These are phyloP conservation scores for Syrmaticus mikado DNA, from an alignment of 2,113 vertebrate genomes.

Conservation along the genomic window DNA sequence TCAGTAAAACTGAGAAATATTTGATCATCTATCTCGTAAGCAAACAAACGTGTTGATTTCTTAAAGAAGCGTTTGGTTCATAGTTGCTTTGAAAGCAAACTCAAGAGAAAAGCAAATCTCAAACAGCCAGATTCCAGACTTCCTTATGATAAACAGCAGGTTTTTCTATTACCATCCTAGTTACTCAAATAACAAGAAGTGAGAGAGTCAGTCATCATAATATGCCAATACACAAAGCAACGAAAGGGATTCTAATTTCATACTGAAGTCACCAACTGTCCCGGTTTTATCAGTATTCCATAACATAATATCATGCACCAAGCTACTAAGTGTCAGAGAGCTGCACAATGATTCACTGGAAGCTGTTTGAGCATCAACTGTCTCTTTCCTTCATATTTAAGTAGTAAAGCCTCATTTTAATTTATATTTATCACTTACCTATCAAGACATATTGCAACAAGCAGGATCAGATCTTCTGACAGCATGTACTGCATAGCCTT, in stretches of 20 bases:
- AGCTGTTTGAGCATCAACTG: neutral
- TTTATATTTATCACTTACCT: neutral
- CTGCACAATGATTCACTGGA: neutral
- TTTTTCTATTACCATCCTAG: neutral
- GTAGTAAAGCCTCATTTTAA: neutral
- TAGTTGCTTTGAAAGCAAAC: neutral
- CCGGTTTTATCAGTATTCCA: too few relatives aligned
- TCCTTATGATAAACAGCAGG: neutral
- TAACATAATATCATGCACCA: too few relatives aligned
- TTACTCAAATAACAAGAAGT: neutral
- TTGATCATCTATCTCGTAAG: neutral
- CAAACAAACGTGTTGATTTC: neutral
- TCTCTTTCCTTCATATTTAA: neutral
- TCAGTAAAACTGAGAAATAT: neutral
- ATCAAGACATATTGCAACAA: neutral
- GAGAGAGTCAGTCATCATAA: neutral
- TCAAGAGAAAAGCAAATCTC: neutral
- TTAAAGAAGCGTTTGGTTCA: neutral
- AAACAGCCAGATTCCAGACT: neutral
- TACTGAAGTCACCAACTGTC: neutral
- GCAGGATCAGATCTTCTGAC: neutral
- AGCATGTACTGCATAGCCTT: accelerated
- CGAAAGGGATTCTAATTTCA: neutral
- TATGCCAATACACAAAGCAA: neutral
- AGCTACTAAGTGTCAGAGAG: neutral